A percentile compares a stretch with the other conserved stretches of the same genome.
Evolutionary conservation across 2,797 vertebrate genomes (phyloP).

Genomic region (Setipinna tenuifilis): DNA sequence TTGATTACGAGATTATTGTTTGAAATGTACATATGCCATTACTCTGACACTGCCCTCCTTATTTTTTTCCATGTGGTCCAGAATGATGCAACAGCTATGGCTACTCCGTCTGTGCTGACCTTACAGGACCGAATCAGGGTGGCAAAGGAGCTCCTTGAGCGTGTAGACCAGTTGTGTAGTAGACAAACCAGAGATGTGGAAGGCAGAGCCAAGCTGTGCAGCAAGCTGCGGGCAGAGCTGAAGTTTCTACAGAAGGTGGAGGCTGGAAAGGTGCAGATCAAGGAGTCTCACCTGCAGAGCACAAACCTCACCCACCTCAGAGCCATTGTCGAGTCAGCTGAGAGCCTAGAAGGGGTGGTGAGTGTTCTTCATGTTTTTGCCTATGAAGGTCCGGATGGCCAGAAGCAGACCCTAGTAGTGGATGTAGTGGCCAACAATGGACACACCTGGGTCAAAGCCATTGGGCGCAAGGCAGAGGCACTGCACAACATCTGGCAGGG

Average conservation of each 20-base stretch:
- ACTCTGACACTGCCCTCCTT: neutral
- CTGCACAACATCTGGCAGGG: conserved; percentile 97
- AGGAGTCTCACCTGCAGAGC: conserved; percentile 93
- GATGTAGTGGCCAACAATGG: conserved; percentile 92
- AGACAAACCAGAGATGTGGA: conserved; percentile 80
- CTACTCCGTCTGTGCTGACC: conserved; percentile 76
- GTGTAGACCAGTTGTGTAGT: conserved; percentile 80
- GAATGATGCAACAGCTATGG: conserved; percentile 85
- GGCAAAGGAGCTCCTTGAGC: conserved; percentile 83
- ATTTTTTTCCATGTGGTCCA: conserved; percentile 47
- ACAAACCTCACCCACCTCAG: conserved; percentile 93
- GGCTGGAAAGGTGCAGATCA: conserved; percentile 82
- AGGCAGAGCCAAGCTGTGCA: conserved; percentile 87
- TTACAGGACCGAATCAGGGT: conserved; percentile 78
- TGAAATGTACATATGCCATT: no score
- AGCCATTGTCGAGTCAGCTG: conserved; percentile 88
- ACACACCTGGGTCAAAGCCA: conserved; percentile 95
- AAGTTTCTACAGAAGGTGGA: conserved; percentile 89
- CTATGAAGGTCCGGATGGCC: conserved; percentile 77
- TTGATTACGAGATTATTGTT: no score
- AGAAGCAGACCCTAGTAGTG: conserved; percentile 85
- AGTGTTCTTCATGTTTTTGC: conserved; percentile 88
- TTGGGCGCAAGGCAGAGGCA: conserved; percentile 93
- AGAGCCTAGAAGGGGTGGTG: conserved; percentile 83
- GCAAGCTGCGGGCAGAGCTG: conserved; percentile 89